These are phyloP conservation scores for Heteromurus nitidus DNA, from an alignment of 2,888 invertebrate species.

Conservation along the genomic window DNA sequence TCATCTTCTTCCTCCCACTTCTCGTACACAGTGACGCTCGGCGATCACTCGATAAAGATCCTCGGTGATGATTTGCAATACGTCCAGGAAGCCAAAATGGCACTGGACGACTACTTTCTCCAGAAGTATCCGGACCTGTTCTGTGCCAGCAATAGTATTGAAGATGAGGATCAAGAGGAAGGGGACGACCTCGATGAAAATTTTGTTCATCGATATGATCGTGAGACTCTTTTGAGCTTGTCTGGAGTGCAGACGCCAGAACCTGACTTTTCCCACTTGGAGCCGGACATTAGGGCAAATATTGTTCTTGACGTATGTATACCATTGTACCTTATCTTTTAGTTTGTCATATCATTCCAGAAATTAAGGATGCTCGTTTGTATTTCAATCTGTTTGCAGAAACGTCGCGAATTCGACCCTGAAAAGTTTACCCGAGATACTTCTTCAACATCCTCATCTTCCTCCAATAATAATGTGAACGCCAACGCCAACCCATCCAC, in stretches of 20 bases:
- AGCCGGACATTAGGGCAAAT: slow-evolving; percentile 58
- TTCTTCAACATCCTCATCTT: background rate
- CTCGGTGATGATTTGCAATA: slow-evolving; percentile 89
- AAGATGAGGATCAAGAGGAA: slow-evolving; percentile 60
- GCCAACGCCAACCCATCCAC: no score
- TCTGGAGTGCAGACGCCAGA: slow-evolving; percentile 41
- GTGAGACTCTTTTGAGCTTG: slow-evolving; percentile 64
- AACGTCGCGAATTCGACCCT: slow-evolving; percentile 53
- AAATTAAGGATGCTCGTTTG: background rate
- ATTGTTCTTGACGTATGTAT: slow-evolving; percentile 65
- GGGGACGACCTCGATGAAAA: slow-evolving; percentile 27
- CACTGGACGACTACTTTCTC: slow-evolving; percentile 88
- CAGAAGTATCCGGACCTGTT: slow-evolving; percentile 70
- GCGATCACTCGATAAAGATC: slow-evolving; percentile 88
- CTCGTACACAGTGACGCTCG: slow-evolving; percentile 90
- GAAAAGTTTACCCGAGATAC: slow-evolving; percentile 60
- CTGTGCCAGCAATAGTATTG: slow-evolving; percentile 53
- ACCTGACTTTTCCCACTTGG: slow-evolving; percentile 70
- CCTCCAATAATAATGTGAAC: background rate
- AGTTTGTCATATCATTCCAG: background rate
- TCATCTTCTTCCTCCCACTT: slow-evolving; percentile 76
- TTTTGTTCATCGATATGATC: slow-evolving; percentile 56
- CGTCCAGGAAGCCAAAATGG: slow-evolving; percentile 89
- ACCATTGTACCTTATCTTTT: background rate
- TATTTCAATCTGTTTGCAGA: slow-evolving; percentile 23